Conservation (phyloP, 2,797 vertebrate genomes). For the Hydrophis major region DNA sequence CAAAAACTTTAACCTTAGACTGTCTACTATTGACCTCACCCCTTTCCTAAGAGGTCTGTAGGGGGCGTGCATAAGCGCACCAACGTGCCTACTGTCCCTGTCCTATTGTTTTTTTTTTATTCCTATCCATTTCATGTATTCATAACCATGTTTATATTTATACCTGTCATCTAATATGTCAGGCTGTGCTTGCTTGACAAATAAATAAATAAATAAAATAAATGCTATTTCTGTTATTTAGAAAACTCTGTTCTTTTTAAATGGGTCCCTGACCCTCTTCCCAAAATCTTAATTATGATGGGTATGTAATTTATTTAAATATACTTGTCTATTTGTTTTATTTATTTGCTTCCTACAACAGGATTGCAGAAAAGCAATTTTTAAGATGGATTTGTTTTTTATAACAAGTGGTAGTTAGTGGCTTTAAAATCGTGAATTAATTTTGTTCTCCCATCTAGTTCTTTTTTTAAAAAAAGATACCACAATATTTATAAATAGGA, state of each 20-base stretch:
- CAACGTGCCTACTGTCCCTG: too few species aligned
- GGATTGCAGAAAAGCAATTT: background rate
- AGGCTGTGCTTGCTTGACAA: too few species aligned
- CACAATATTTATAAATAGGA: background rate
- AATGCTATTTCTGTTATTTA: background rate
- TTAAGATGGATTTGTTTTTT: background rate
- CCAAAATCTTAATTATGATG: background rate
- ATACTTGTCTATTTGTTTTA: background rate
- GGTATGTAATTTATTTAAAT: background rate
- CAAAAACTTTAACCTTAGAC: too few species aligned
- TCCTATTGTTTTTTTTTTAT: too few species aligned
- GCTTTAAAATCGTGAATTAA: background rate
- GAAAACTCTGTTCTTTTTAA: background rate
- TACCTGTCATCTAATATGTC: too few species aligned
- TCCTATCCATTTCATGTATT: too few species aligned
- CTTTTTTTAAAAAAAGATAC: background rate
- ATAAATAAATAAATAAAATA: too few species aligned
- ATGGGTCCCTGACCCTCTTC: background rate
- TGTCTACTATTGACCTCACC: too few species aligned
- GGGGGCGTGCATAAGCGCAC: too few species aligned
- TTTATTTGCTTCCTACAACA: background rate
- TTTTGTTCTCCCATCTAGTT: background rate
- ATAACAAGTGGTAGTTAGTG: background rate
- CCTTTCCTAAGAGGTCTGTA: too few species aligned
- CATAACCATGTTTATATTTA: too few species aligned